A percentile compares a stretch with the other conserved stretches of the same genome.
These are phyloP conservation scores for Chironomus tepperi DNA, from an alignment of 1,140 invertebrate genomes.

Conservation along the genomic window DNA sequence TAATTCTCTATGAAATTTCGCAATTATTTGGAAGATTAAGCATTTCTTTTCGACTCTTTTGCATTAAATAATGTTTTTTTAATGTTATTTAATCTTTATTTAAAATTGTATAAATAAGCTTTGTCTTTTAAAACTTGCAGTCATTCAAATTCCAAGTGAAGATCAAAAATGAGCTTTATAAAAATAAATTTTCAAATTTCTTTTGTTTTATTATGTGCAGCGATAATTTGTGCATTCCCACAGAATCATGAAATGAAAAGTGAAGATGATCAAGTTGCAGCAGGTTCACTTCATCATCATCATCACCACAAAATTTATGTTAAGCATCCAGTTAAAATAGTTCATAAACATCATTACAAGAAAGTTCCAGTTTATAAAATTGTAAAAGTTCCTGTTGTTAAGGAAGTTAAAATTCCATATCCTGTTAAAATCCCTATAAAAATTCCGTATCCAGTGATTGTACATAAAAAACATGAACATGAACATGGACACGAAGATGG, in stretches of 20 bases:
- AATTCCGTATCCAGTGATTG: slow-evolving; percentile 29
- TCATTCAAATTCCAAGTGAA: neutral
- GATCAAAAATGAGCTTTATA: neutral
- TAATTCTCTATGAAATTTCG: neutral
- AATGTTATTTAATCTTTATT: slow-evolving; percentile 1
- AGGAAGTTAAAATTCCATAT: slow-evolving; percentile 43
- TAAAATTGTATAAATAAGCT: neutral
- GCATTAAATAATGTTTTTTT: neutral
- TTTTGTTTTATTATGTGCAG: neutral
- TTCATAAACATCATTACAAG: slow-evolving; percentile 54
- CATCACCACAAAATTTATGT: slow-evolving; percentile 52
- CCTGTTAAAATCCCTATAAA: slow-evolving; percentile 38
- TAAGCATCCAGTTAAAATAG: slow-evolving; percentile 54
- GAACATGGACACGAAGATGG: neutral
- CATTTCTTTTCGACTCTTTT: neutral
- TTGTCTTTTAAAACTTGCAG: neutral
- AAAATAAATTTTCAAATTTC: neutral
- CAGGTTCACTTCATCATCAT: slow-evolving; percentile 2
- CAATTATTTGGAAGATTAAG: neutral
- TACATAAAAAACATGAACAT: neutral
- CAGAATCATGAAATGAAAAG: neutral
- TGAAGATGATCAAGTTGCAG: no score
- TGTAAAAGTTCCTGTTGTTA: slow-evolving; percentile 35
- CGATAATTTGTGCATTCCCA: neutral
- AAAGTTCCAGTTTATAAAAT: slow-evolving; percentile 43